phyloP scores from a whole-genome alignment of 2,797 vertebrate species.

The Sebastes taczanowskii region DNA sequence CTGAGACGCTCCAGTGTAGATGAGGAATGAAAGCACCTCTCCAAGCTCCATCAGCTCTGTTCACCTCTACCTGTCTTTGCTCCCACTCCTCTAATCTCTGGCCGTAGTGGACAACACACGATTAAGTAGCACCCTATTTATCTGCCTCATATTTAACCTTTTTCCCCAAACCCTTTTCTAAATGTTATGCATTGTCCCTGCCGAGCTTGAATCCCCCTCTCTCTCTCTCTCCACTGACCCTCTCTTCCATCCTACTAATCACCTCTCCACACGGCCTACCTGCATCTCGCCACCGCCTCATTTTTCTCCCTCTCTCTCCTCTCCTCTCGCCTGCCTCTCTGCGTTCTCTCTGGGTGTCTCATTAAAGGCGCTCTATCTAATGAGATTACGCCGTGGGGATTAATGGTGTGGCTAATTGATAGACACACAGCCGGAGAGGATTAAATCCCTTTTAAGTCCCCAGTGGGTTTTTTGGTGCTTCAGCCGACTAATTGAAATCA shows the following conservation, averaged over 20 bases:
- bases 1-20: conserved; percentile 16
- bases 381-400: conserved; percentile 85
- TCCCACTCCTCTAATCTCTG: conserved; percentile 18
- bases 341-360: conserved; percentile 78
- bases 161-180: conserved; percentile 26
- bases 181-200: conserved; percentile 56
- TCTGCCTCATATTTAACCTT: conserved; percentile 23
- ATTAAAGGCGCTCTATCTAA: conserved; percentile 84
- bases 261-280: conserved; percentile 65
- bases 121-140: conserved; percentile 7
- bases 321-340: conserved; percentile 43
- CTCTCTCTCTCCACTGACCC: conserved; percentile 40
- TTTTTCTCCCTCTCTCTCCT: conserved; percentile 53
- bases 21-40: conserved; percentile 51
- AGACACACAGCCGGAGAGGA: conserved; percentile 82
- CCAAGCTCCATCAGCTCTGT: conserved; percentile 25
- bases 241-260: conserved; percentile 65
- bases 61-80: conserved; percentile 13
- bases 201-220: conserved; percentile 12
- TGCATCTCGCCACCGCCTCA: conserved; percentile 54
- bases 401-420: conserved; percentile 87
- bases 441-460: conserved; percentile 80
- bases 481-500: conserved; percentile 80
- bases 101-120: background rate
- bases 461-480: conserved; percentile 70